Percentiles rank a stretch among this genome's conserved stretches.
Conservation (phyloP, 2,113 vertebrate genomes). For the Pavo muticus region DNA sequence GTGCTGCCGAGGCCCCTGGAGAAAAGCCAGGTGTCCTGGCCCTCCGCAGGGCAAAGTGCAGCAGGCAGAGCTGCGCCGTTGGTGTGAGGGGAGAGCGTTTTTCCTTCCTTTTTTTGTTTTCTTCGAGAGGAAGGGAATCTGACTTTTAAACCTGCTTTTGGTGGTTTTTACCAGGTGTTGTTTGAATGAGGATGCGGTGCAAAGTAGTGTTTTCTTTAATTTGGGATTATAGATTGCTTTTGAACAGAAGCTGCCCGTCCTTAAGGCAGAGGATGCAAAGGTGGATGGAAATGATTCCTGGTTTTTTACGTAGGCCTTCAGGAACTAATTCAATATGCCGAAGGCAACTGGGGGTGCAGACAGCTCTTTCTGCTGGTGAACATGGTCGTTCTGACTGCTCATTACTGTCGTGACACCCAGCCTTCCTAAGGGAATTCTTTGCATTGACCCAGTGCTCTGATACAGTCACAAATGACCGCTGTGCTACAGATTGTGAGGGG, state of each 20-base stretch:
- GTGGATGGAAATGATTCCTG: not conserved
- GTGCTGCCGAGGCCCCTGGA: not conserved
- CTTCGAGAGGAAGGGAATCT: not conserved
- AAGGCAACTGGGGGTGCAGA: not conserved
- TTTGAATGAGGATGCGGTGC: not conserved
- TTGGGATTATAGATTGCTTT: not conserved
- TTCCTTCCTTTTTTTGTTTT: not conserved
- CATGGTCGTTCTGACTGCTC: not conserved
- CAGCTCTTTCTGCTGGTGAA: not conserved
- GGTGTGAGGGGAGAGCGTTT: not conserved
- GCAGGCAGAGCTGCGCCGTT: not conserved
- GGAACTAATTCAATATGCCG: not conserved
- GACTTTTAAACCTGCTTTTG: not conserved
- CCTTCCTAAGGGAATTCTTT: not conserved
- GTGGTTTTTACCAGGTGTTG: not conserved
- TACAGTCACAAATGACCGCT: no score
- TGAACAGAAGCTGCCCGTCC: not conserved
- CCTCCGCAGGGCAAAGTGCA: not conserved
- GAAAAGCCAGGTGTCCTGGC: not conserved
- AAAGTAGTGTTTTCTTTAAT: not conserved
- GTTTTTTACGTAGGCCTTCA: not conserved
- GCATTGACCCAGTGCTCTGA: not conserved
- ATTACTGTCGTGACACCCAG: not conserved
- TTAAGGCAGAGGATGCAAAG: not conserved
- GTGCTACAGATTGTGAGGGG: not conserved